Percentiles rank a stretch among this genome's conserved stretches.
These are phyloP conservation scores for Eupleurogrammus muticus DNA, from an alignment of 2,797 vertebrate genomes.

Conservation along the genomic window DNA sequence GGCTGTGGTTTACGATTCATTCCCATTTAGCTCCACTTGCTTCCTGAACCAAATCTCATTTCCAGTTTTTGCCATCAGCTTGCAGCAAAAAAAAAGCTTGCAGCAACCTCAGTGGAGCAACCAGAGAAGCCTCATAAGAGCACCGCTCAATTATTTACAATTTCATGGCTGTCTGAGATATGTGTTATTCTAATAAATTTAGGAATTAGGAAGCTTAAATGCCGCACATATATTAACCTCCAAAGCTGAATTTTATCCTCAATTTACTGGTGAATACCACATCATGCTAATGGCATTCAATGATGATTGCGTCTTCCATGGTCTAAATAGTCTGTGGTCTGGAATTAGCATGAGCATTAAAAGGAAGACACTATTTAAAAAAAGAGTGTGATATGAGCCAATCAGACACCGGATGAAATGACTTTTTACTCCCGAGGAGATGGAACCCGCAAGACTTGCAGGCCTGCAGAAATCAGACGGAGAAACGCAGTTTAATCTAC, in stretches of 20 bases:
- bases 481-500: constrained; percentile 55
- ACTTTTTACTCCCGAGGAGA: constrained; percentile 41
- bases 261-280: constrained; percentile 76
- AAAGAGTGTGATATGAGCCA: constrained; percentile 47
- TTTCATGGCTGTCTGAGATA: constrained; percentile 82
- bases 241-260: constrained; percentile 74
- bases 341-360: constrained; percentile 59
- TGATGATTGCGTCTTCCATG: constrained; percentile 58
- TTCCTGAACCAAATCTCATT: constrained; percentile 77
- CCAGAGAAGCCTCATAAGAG: constrained; percentile 68
- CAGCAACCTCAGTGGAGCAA: constrained; percentile 52
- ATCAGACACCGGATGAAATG: constrained; percentile 48
- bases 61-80: constrained; percentile 78
- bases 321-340: constrained; percentile 59
- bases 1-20: constrained; percentile 57
- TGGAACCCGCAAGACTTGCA: constrained; percentile 41
- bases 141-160: constrained; percentile 83
- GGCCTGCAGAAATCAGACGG: constrained; percentile 53
- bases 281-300: constrained; percentile 67
- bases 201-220: constrained; percentile 78
- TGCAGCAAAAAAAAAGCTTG: constrained; percentile 46
- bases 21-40: constrained; percentile 56
- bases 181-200: constrained; percentile 83
- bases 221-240: constrained; percentile 73
- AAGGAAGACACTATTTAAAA: constrained; percentile 53